Percentiles rank a stretch among this genome's conserved stretches.
Evolutionary conservation across 2,888 invertebrate species (phyloP).

Genomic region (Pogonocherus hispidulus): DNA sequence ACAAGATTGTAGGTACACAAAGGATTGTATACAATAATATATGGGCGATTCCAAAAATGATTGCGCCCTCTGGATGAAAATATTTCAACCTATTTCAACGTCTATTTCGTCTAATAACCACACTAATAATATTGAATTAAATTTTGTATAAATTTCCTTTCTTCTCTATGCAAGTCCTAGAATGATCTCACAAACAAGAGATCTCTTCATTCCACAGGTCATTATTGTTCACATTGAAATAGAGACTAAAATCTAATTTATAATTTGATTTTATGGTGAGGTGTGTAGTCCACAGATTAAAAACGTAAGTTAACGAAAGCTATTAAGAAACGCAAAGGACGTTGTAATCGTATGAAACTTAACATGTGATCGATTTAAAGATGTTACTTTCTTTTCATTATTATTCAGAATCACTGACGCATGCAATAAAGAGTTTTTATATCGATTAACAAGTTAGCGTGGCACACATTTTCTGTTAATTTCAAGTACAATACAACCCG

Average conservation of each 20-base stretch:
- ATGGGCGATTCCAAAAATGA: too few relatives aligned
- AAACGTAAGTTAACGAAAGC: background rate
- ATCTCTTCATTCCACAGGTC: too few relatives aligned
- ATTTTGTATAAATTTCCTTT: too few relatives aligned
- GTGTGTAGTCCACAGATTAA: conserved; percentile 1
- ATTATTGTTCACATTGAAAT: background rate
- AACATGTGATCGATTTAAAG: background rate
- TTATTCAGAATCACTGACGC: background rate
- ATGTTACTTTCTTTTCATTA: conserved; percentile 1
- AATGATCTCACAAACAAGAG: too few relatives aligned
- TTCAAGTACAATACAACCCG: too few relatives aligned
- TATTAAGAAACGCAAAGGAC: background rate
- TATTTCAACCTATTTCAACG: too few relatives aligned
- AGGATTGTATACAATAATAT: too few relatives aligned
- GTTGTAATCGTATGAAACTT: background rate
- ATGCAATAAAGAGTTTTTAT: background rate
- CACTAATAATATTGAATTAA: too few relatives aligned
- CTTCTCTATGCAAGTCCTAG: too few relatives aligned
- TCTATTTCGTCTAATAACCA: too few relatives aligned
- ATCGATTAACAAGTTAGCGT: background rate
- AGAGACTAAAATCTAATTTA: background rate
- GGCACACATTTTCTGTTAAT: background rate
- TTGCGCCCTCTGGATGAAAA: too few relatives aligned
- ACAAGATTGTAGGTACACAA: too few relatives aligned
- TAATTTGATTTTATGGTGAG: background rate